Evolutionary conservation across 2,797 vertebrate genomes (phyloP).

Genomic region (Harpagifer antarcticus): DNA sequence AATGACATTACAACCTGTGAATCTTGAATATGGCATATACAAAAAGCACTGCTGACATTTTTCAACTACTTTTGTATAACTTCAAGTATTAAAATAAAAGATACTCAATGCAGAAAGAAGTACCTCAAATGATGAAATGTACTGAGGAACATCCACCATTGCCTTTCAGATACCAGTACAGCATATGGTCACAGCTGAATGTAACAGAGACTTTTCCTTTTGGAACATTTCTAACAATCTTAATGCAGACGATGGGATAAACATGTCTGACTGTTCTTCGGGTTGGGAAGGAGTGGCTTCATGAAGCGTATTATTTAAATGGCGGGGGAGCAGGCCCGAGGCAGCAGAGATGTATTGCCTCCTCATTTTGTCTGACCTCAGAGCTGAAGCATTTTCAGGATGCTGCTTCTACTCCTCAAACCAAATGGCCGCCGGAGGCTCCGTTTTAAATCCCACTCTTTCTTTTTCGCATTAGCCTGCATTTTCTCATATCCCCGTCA

Average conservation of each 20-base stretch:
- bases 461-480: conserved; percentile 45
- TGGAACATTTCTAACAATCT: background rate
- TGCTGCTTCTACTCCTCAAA: conserved; percentile 40
- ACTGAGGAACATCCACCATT: too few species aligned
- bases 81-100: too few species aligned
- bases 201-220: background rate
- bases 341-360: conserved; percentile 55
- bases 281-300: conserved; percentile 34
- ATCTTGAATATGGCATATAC: too few species aligned
- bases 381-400: conserved; percentile 38
- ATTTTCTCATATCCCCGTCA: conserved; percentile 62
- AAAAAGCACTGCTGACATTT: too few species aligned
- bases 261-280: conserved; percentile 24
- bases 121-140: too few species aligned
- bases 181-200: background rate
- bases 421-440: conserved; percentile 52
- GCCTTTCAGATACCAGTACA: background rate
- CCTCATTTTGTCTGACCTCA: conserved; percentile 70
- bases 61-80: too few species aligned
- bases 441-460: conserved; percentile 52
- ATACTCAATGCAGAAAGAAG: too few species aligned
- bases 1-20: too few species aligned
- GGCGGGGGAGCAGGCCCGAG: conserved; percentile 19
- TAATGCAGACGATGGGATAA: background rate
- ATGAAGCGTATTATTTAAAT: conserved; percentile 24